phyloP scores from a whole-genome alignment of 2,888 invertebrate genomes.

The Peribatodes rhomboidaria region DNA sequence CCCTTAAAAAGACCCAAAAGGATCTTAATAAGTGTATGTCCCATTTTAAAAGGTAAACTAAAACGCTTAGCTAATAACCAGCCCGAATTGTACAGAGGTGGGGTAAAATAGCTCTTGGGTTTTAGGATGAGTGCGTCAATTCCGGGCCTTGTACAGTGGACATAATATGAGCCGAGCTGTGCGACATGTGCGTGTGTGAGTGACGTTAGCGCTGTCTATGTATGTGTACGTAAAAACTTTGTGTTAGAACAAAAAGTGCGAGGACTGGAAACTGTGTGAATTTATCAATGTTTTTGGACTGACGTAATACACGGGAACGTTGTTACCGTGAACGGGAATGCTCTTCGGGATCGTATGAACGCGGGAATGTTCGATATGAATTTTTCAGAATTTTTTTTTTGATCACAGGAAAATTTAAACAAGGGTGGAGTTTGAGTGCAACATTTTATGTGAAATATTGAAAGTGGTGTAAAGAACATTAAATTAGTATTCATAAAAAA shows the following conservation, averaged over 20 bases:
- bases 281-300: constrained; percentile 44
- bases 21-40: constrained; percentile 22
- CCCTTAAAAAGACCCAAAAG: constrained; percentile 31
- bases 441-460: no score
- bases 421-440: no score
- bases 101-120: constrained; percentile 17
- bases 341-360: no score
- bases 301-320: constrained; percentile 27
- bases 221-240: neutral
- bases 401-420: neutral
- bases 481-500: neutral
- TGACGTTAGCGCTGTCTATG: neutral
- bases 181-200: constrained; percentile 8
- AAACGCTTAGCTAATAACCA: constrained; percentile 43
- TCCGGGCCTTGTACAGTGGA: constrained; percentile 27
- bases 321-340: no score
- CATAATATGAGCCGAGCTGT: constrained; percentile 17
- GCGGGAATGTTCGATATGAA: neutral
- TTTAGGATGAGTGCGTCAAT: constrained; percentile 39
- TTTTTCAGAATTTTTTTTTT: neutral
- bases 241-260: constrained; percentile 2
- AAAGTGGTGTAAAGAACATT: no score
- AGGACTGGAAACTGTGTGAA: constrained; percentile 28
- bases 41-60: constrained; percentile 38
- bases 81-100: constrained; percentile 25